These are phyloP conservation scores for Microcebus lehilahytsara DNA, from an alignment of 2,113 vertebrate species.

Conservation along the genomic window DNA sequence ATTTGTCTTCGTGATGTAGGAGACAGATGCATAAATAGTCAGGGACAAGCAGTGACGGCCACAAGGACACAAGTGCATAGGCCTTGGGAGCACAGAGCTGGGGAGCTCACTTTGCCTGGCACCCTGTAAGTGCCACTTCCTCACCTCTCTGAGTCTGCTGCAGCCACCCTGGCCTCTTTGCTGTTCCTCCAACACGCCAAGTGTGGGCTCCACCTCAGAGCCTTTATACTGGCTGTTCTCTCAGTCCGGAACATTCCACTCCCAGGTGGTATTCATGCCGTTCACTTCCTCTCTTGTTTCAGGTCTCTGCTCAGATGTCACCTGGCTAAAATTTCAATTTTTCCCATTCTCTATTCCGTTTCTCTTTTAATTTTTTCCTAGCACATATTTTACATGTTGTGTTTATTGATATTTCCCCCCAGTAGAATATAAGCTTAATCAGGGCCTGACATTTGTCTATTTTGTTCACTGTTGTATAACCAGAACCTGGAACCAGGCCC, in stretches of 20 bases:
- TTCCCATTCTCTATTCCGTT: not conserved
- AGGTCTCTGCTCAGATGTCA: not conserved
- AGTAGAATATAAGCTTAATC: not conserved
- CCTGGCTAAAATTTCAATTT: not conserved
- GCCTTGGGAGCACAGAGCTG: accelerated
- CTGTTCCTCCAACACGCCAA: not conserved
- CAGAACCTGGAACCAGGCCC: not conserved
- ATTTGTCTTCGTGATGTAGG: not conserved
- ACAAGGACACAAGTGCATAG: not conserved
- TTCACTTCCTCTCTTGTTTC: not conserved
- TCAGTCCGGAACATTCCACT: not conserved
- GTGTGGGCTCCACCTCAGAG: not conserved
- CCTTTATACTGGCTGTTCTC: not conserved
- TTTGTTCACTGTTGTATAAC: not conserved
- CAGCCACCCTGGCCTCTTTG: not conserved
- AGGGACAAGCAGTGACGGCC: not conserved
- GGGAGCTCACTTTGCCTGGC: not conserved
- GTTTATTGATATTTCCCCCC: not conserved
- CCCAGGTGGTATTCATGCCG: not conserved
- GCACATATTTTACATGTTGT: not conserved
- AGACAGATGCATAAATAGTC: not conserved
- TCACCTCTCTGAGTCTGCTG: not conserved
- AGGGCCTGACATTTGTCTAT: not conserved
- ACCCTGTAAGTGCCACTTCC: not conserved
- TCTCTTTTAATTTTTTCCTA: not conserved